Percentiles rank a stretch among this genome's conserved stretches.
These are phyloP conservation scores for Chunga burmeisteri DNA, from an alignment of 2,113 vertebrate genomes.

Conservation along the genomic window DNA sequence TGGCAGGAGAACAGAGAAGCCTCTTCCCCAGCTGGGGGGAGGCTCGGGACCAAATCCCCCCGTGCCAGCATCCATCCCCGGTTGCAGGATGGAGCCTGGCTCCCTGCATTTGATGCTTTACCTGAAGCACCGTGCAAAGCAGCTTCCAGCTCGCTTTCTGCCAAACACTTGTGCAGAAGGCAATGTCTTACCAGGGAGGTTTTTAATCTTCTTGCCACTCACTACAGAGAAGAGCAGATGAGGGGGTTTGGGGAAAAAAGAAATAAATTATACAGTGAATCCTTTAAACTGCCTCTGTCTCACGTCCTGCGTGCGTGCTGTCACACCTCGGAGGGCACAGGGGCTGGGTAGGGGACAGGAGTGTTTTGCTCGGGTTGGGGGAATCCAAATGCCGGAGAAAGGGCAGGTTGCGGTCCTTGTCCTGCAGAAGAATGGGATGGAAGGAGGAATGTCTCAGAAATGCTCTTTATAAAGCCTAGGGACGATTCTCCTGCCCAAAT, in stretches of 20 bases:
- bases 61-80: rapidly evolving
- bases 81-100: not conserved
- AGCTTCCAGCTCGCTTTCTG: not conserved
- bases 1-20: not conserved
- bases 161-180: not conserved
- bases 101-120: not conserved
- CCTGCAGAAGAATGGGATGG: not conserved
- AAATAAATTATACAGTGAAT: not conserved
- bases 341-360: not conserved
- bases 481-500: not conserved
- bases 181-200: not conserved
- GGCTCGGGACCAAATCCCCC: not conserved
- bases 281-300: not conserved
- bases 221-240: not conserved
- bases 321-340: not conserved
- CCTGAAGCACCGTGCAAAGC: not conserved
- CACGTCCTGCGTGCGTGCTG: rapidly evolving
- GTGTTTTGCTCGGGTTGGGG: not conserved
- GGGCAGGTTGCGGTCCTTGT: not conserved
- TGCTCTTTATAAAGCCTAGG: not conserved
- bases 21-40: not conserved
- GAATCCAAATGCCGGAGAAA: not conserved
- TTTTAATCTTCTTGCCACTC: not conserved
- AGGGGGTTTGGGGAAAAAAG: not conserved
- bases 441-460: not conserved